A percentile compares a stretch with the other conserved stretches of the same genome.
Evolutionary conservation across 2,888 invertebrate species (phyloP).

Genomic region (Amiota minor): DNA sequence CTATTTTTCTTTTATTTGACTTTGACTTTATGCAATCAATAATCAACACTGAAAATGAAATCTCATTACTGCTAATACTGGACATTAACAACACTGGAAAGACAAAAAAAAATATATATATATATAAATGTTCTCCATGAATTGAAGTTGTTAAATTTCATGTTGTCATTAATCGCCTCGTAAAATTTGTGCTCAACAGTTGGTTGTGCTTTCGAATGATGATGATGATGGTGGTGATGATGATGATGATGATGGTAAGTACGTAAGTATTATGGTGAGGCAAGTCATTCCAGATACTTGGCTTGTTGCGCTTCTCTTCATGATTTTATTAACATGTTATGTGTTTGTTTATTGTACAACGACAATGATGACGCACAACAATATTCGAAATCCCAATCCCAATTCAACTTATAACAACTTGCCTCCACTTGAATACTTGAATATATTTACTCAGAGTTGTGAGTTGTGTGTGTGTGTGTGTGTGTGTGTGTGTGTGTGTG

Average conservation of each 20-base stretch:
- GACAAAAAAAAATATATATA: constrained; percentile 23
- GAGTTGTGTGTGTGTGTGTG: too few relatives aligned
- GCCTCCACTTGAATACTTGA: not conserved
- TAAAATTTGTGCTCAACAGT: constrained; percentile 72
- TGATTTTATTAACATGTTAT: constrained; percentile 58
- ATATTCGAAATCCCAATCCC: not conserved
- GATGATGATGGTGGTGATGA: too few relatives aligned
- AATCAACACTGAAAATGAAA: not conserved
- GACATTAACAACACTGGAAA: constrained; percentile 43
- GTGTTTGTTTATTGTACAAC: too few relatives aligned
- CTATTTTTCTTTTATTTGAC: too few relatives aligned
- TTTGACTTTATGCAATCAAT: too few relatives aligned
- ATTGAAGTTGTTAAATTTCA: constrained; percentile 72
- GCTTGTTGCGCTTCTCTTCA: constrained; percentile 29
- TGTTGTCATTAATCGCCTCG: constrained; percentile 72
- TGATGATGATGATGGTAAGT: too few relatives aligned
- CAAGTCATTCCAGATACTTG: constrained; percentile 29
- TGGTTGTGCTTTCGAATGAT: constrained; percentile 50
- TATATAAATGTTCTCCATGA: constrained; percentile 39
- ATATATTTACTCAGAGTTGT: not conserved
- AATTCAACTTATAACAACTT: not conserved
- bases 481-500: too few relatives aligned
- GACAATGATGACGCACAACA: not conserved
- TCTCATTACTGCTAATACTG: constrained; percentile 40
- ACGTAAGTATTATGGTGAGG: not conserved